A percentile compares a stretch with the other conserved stretches of the same genome.
phyloP scores from a whole-genome alignment of 2,888 invertebrate genomes.

The Hydrotaea cyrtoneurina region DNA sequence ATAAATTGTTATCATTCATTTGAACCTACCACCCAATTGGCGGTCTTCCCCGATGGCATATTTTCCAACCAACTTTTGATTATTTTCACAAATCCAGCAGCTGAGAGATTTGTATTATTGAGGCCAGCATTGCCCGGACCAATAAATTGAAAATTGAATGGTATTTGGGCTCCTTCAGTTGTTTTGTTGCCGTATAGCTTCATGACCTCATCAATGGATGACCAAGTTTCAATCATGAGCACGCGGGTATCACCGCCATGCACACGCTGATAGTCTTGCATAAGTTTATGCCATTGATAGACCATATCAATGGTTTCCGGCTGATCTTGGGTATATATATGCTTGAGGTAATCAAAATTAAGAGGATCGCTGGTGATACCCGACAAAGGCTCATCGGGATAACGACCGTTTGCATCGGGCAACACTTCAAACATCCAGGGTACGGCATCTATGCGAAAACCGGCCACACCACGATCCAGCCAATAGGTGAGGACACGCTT shows the following conservation, averaged over 20 bases:
- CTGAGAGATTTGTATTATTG: conserved; percentile 75
- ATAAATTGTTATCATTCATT: neutral
- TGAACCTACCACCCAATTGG: conserved; percentile 86
- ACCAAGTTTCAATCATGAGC: conserved; percentile 85
- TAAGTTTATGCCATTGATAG: conserved; percentile 84
- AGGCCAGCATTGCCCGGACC: conserved; percentile 82
- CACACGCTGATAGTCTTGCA: conserved; percentile 83
- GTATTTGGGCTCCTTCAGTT: conserved; percentile 82
- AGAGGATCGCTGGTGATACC: conserved; percentile 81
- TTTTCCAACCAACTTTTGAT: conserved; percentile 83
- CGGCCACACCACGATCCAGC: conserved; percentile 92
- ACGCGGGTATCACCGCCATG: conserved; percentile 81
- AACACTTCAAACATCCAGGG: conserved; percentile 81
- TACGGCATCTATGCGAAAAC: conserved; percentile 91
- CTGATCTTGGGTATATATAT: conserved; percentile 85
- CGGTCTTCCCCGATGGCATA: conserved; percentile 82
- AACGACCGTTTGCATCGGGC: conserved; percentile 82
- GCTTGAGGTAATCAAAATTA: conserved; percentile 83
- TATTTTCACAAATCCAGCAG: conserved; percentile 81
- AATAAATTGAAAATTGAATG: conserved; percentile 86
- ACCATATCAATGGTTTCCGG: conserved; percentile 86
- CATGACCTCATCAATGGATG: conserved; percentile 81
- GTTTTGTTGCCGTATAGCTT: conserved; percentile 83
- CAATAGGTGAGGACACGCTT: conserved; percentile 85
- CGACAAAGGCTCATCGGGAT: conserved; percentile 83